Base-by-base conservation (phyloP, 1,140 invertebrate genomes). In the Ostrea denselamellosa region DNA sequence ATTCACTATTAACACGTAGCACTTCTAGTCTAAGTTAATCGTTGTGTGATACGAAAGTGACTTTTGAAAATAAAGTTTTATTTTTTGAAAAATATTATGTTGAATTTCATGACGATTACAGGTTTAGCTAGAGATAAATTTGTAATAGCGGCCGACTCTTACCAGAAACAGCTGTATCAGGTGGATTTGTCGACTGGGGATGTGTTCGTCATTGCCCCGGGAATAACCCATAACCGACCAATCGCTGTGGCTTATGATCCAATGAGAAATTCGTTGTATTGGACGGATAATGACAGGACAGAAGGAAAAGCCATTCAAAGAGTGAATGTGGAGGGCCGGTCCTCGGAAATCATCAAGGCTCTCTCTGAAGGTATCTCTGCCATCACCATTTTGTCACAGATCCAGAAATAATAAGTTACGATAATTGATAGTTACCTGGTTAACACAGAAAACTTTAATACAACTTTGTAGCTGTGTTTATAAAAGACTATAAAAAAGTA, bases 261-360 rank as follows among this genome's bases (percentile, higher is more conserved):
- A 5, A 51, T 89, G 8, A 71, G 84, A 22, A 96, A 96, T n/a
- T 96, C 97, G 71, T 96, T 98, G 65, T 93, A 92, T 89, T 94
- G 93, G 93, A 91, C 92, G 1, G 93, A 94, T 83, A 93, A 91
- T 58, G 90, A 77, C 25, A 25, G 25, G 14, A 2, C 68, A 17
- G 25, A 89, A 8, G 90, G 86, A 19, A 91, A 93, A 54, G 81
- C 90, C 0, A 92, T 94, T 58, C 89, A 91, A 53, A 83, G 90
- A 17, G 88, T 91, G 12, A 86, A 88, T 12, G 52, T 93, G 3
- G 86, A 91, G 53, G 90, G 90, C 0, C 68, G 22, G 58, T 54
- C 85, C 4, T 95, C 96, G 0, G 93, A 96, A 71, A 94, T 96
- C 85, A 95, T 98, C 7, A 96, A 97, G 25, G 95, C 95, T 51